These are phyloP conservation scores for Elmis aenea DNA, from an alignment of 2,888 invertebrate genomes.

Conservation along the genomic window DNA sequence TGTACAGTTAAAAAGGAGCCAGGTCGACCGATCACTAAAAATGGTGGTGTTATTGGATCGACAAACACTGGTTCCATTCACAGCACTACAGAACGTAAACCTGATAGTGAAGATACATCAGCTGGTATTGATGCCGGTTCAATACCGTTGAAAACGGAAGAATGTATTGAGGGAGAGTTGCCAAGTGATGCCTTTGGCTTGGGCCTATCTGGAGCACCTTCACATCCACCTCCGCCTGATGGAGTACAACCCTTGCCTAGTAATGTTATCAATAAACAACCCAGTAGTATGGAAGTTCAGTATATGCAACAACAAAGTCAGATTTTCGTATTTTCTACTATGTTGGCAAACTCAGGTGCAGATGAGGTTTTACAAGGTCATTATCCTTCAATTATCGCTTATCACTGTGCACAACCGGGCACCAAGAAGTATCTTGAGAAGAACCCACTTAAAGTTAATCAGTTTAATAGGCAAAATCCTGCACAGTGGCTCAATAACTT, in stretches of 20 bases:
- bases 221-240: slow-evolving; percentile 50
- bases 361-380: slow-evolving; percentile 87
- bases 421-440: slow-evolving; percentile 95
- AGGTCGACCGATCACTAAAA: slow-evolving; percentile 42
- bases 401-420: slow-evolving; percentile 91
- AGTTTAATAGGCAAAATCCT: slow-evolving; percentile 78
- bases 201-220: slow-evolving; percentile 34
- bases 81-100: slow-evolving; percentile 38
- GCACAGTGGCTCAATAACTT: slow-evolving; percentile 76
- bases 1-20: slow-evolving; percentile 42
- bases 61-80: slow-evolving; percentile 46
- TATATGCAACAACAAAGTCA: slow-evolving; percentile 96
- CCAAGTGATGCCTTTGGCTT: slow-evolving; percentile 38
- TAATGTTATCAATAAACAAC: slow-evolving; percentile 74
- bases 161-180: slow-evolving; percentile 41
- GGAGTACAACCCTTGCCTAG: slow-evolving; percentile 69
- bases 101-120: slow-evolving; percentile 35
- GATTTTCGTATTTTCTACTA: slow-evolving; percentile 95
- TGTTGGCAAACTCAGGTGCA: slow-evolving; percentile 90
- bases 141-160: slow-evolving; percentile 42
- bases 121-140: slow-evolving; percentile 23
- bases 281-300: slow-evolving; percentile 77
- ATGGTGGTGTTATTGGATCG: slow-evolving; percentile 46
- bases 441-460: slow-evolving; percentile 84
- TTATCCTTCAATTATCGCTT: slow-evolving; percentile 87